phyloP scores from a whole-genome alignment of 2,797 vertebrate genomes.

The Lerista edwardsae region DNA sequence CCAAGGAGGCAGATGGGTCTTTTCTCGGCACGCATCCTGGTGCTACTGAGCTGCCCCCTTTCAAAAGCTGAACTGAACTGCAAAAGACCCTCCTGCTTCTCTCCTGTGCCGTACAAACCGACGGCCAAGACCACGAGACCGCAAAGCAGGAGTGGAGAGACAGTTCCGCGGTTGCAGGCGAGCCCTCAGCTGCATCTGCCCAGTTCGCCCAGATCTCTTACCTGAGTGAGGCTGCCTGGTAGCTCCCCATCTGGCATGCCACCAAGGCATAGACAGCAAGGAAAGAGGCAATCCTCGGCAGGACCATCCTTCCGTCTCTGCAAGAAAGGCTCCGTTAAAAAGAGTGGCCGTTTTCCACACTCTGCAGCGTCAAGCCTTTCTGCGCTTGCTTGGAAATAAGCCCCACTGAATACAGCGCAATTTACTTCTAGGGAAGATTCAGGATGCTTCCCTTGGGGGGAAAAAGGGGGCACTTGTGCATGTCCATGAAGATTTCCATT shows the following conservation, averaged over 20 bases:
- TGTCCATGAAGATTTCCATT: accelerated
- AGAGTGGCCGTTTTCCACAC: slow-evolving; percentile 51
- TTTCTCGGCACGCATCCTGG: background rate
- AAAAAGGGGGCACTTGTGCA: slow-evolving; percentile 17
- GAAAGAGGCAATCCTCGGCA: slow-evolving; percentile 89
- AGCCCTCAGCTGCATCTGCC: background rate
- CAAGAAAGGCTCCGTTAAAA: slow-evolving; percentile 71
- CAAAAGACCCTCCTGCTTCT: too few relatives aligned
- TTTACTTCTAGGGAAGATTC: background rate
- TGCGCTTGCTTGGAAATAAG: too few relatives aligned
- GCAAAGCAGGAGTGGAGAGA: too few relatives aligned
- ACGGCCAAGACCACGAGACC: too few relatives aligned
- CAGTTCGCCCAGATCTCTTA: slow-evolving; percentile 74
- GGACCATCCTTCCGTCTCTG: slow-evolving; percentile 84
- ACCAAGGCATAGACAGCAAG: slow-evolving; percentile 89
- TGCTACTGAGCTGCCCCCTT: background rate
- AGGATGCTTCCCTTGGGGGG: slow-evolving; percentile 32
- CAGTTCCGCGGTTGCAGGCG: too few relatives aligned
- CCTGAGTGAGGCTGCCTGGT: slow-evolving; percentile 90
- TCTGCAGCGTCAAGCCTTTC: background rate
- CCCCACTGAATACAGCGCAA: background rate
- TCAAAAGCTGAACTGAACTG: background rate
- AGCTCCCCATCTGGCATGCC: slow-evolving; percentile 87
- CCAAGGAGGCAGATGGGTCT: background rate
- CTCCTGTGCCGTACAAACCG: too few relatives aligned